Conservation (phyloP, 2,888 invertebrate species). For the Trichopoda pennipes region DNA sequence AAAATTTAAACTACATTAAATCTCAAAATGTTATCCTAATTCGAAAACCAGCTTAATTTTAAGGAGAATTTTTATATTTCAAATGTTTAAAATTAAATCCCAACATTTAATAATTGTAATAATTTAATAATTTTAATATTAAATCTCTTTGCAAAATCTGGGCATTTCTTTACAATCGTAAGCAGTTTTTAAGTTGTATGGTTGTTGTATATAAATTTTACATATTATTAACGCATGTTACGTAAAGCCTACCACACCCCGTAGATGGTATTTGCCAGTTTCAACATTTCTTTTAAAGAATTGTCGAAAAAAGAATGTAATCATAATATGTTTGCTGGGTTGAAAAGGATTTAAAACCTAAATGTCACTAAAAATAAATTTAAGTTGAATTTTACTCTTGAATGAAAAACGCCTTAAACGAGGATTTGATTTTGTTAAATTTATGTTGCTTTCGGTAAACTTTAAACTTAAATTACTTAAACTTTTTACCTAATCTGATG, state of each 20-base stretch:
- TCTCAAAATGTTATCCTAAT: too few species aligned
- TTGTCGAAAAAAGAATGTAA: neutral
- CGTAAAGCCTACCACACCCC: neutral
- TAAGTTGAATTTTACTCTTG: too few species aligned
- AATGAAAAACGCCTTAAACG: neutral
- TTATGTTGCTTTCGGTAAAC: conserved; percentile 46
- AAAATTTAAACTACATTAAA: too few species aligned
- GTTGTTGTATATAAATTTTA: conserved; percentile 55
- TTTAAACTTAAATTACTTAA: conserved; percentile 55
- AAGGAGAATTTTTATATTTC: too few species aligned
- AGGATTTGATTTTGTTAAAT: conserved; percentile 10
- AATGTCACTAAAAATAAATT: neutral
- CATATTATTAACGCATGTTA: conserved; percentile 49
- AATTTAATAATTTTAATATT: too few species aligned
- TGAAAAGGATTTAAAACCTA: neutral
- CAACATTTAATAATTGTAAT: too few species aligned
- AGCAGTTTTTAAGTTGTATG: neutral
- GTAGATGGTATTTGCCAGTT: neutral
- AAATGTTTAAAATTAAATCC: too few species aligned
- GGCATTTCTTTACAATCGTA: too few species aligned
- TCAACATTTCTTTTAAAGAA: neutral
- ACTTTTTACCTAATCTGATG: conserved; percentile 20
- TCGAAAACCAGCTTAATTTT: too few species aligned
- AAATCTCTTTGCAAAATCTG: neutral
- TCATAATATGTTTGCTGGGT: neutral